Percentiles rank a stretch among this genome's conserved stretches.
Evolutionary conservation across 37 sponge, comb jelly and placozoan species (phyloP).

Genomic region (Mnemiopsis leidyi): DNA sequence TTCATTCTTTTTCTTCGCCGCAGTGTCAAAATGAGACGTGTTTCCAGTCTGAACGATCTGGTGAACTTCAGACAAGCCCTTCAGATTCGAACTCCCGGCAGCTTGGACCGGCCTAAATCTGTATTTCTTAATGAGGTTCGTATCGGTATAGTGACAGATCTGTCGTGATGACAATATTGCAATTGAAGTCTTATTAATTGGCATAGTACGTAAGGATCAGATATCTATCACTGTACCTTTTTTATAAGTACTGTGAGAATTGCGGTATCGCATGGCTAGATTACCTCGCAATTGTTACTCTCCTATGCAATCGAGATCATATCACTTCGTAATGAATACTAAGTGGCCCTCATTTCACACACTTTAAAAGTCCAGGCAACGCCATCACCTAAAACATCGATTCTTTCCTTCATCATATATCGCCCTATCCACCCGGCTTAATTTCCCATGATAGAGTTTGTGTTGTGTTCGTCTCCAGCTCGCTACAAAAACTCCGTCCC

Average conservation of each 20-base stretch:
- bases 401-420: neutral
- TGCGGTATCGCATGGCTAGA: neutral
- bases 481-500: neutral
- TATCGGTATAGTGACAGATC: too few species aligned
- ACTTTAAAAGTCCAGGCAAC: too few species aligned
- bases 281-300: neutral
- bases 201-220: neutral
- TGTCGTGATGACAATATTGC: too few species aligned
- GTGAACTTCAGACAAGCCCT: neutral
- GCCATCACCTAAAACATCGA: neutral
- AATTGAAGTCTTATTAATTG: too few species aligned
- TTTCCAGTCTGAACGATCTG: conserved; percentile 20
- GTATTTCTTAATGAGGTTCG: neutral
- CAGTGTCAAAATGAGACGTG: neutral
- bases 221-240: too few species aligned
- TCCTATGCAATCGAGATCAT: neutral
- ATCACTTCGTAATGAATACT: neutral
- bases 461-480: neutral
- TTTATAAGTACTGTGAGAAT: neutral
- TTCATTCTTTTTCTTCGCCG: neutral
- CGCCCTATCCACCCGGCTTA: neutral
- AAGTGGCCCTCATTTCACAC: too few species aligned
- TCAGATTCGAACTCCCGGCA: neutral
- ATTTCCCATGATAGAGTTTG: neutral
- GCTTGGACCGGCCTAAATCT: neutral